Conservation (phyloP, 2,888 invertebrate species). For the Melikaiella ostensackeni region DNA sequence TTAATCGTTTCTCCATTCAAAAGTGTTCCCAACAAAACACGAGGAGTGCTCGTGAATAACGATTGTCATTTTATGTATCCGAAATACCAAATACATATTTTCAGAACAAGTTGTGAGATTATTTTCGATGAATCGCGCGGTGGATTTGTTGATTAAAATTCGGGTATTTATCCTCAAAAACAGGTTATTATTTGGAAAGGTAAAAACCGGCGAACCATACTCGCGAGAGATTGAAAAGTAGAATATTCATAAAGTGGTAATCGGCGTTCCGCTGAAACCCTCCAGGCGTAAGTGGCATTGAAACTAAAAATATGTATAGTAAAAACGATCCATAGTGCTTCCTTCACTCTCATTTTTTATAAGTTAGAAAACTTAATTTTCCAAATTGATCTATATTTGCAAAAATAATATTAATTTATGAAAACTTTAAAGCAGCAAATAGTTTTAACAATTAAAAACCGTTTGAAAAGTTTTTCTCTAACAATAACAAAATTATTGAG, state of each 20-base stretch:
- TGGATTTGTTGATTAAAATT: slow-evolving; percentile 17
- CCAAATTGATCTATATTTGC: background rate
- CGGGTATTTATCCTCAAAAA: slow-evolving; percentile 11
- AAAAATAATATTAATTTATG: background rate
- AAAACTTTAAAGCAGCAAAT: no score
- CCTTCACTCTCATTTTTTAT: background rate
- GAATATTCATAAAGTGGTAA: slow-evolving; percentile 11
- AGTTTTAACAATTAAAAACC: no score
- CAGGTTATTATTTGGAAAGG: slow-evolving; percentile 1
- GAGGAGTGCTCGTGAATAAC: slow-evolving; percentile 16
- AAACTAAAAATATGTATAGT: background rate
- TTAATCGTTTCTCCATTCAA: slow-evolving; percentile 22
- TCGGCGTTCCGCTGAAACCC: background rate
- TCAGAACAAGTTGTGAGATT: slow-evolving; percentile 6
- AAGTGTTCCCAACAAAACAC: slow-evolving; percentile 19
- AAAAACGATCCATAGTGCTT: background rate
- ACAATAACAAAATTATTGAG: background rate
- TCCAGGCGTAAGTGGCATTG: background rate
- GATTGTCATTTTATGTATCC: slow-evolving; percentile 21
- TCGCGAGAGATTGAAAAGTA: background rate
- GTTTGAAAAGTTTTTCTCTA: no score
- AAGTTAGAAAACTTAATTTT: background rate
- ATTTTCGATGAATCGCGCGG: background rate
- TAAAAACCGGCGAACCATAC: background rate
- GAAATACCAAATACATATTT: slow-evolving; percentile 6